Evolutionary conservation across 53 echinoderm and acorn worm species (phyloP).

Genomic region (Mesocentrotus franciscanus): DNA sequence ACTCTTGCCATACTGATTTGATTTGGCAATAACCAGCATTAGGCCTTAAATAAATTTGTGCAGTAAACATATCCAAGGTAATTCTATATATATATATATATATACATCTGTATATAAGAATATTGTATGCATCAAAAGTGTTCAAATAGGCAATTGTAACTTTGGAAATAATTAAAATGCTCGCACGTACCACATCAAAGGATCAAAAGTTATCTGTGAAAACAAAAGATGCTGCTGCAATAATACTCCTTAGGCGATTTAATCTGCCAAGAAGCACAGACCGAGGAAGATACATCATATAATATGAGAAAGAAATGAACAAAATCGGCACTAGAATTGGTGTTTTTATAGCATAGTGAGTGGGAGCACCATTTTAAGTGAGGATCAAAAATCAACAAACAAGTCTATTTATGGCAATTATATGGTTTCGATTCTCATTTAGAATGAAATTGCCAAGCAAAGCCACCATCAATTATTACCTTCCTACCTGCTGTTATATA

Average conservation of each 20-base stretch:
- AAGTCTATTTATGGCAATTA: background rate
- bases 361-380: background rate
- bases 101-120: no score
- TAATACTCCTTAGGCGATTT: background rate
- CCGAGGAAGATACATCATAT: background rate
- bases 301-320: background rate
- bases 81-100: background rate
- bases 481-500: no score
- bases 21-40: constrained; percentile 15
- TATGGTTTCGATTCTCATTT: background rate
- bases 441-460: background rate
- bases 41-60: background rate
- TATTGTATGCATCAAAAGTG: background rate
- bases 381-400: constrained; percentile 28
- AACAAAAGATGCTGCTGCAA: constrained; percentile 33
- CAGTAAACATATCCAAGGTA: background rate
- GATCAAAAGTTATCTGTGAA: constrained; percentile 28
- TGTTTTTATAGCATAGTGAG: constrained; percentile 16
- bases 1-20: background rate
- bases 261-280: constrained; percentile 2
- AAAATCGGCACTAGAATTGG: background rate
- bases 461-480: background rate
- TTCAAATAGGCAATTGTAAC: background rate
- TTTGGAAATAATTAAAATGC: background rate
- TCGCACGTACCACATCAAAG: constrained; percentile 27